phyloP scores from a whole-genome alignment of 2,888 invertebrate genomes.

The Chaetoderma sp. region DNA sequence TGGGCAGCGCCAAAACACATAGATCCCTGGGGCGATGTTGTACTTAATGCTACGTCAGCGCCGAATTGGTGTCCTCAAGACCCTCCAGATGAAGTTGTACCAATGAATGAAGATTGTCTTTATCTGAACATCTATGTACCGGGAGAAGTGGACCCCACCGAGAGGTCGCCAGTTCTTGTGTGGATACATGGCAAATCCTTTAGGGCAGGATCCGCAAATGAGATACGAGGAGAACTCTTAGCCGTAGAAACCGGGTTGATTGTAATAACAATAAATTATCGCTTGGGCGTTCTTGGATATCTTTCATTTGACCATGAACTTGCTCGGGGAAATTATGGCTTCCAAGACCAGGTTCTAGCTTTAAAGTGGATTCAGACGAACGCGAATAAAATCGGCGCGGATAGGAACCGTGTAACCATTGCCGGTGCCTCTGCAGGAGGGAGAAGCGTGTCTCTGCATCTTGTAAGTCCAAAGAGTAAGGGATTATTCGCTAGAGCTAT shows the following conservation, averaged over 20 bases:
- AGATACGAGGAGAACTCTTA: conserved; percentile 41
- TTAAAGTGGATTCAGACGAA: conserved; percentile 50
- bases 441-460: conserved; percentile 39
- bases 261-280: conserved; percentile 47
- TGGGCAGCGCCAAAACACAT: no score
- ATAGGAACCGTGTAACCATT: conserved; percentile 41
- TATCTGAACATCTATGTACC: conserved; percentile 47
- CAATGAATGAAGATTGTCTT: conserved; percentile 43
- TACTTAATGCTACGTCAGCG: no score
- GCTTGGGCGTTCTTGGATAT: conserved; percentile 49
- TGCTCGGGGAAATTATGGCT: conserved; percentile 49
- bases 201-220: conserved; percentile 38
- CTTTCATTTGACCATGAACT: conserved; percentile 41
- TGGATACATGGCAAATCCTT: conserved; percentile 46
- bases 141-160: background rate
- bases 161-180: conserved; percentile 18
- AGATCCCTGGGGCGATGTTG: no score
- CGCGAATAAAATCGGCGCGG: conserved; percentile 42
- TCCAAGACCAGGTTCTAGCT: conserved; percentile 50
- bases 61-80: conserved; percentile 4
- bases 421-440: conserved; percentile 53
- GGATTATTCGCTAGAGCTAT: conserved; percentile 47
- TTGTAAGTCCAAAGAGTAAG: conserved; percentile 39
- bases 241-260: conserved; percentile 37
- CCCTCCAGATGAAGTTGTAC: background rate